Evolutionary conservation across 2,888 invertebrate genomes (phyloP).

Genomic region (Bellardia pandia): DNA sequence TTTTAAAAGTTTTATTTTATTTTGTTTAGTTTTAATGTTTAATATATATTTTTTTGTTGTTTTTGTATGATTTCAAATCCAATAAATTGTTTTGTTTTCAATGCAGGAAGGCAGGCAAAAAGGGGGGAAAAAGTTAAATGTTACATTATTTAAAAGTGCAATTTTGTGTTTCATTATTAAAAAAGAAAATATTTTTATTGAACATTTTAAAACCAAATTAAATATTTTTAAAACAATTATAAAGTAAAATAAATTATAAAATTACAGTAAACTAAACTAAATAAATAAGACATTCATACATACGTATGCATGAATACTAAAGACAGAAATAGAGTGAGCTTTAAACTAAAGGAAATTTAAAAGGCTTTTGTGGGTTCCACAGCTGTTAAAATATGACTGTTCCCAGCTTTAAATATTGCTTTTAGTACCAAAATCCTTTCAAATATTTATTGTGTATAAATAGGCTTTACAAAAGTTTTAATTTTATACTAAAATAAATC

Average conservation of each 20-base stretch:
- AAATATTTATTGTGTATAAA: no score
- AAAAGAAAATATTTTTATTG: neutral
- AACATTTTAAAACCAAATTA: no score
- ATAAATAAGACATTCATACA: neutral
- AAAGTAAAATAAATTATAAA: neutral
- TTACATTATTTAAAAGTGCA: constrained; percentile 48
- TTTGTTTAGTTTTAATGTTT: constrained; percentile 7
- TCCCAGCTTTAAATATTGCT: neutral
- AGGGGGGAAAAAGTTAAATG: constrained; percentile 48
- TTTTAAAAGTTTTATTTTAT: neutral
- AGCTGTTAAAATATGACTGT: neutral
- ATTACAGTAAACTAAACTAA: neutral
- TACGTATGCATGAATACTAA: neutral
- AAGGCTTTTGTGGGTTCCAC: neutral
- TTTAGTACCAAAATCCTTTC: no score
- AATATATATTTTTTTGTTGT: neutral
- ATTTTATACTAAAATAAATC: neutral
- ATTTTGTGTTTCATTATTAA: neutral
- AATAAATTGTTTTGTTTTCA: constrained; percentile 43
- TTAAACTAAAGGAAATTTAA: neutral
- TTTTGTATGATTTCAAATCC: constrained; percentile 20
- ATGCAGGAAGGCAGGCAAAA: constrained; percentile 67
- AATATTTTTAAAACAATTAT: constrained; percentile 14
- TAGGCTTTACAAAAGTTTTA: no score
- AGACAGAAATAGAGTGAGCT: neutral